phyloP scores from a whole-genome alignment of 2,113 vertebrate genomes.

The Nothobranchius furzeri region DNA sequence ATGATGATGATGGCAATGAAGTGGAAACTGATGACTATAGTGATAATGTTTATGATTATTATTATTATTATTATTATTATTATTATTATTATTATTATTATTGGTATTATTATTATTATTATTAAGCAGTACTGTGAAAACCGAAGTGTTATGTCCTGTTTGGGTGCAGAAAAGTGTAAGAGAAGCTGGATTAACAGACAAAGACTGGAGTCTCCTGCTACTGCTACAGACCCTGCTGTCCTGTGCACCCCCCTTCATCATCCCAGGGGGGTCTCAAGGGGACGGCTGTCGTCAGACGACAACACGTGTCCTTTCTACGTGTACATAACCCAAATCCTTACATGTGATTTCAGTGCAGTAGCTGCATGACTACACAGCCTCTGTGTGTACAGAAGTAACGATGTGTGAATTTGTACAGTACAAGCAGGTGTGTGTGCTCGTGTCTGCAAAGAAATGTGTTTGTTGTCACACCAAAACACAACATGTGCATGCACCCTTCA shows the following conservation, averaged over 20 bases:
- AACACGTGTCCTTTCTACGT: constrained; percentile 59
- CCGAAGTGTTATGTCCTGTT: constrained; percentile 59
- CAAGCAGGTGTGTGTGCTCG: constrained; percentile 73
- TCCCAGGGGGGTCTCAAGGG: constrained; percentile 5
- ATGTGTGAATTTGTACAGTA: constrained; percentile 77
- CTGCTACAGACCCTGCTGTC: constrained; percentile 60
- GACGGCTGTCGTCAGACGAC: constrained; percentile 56
- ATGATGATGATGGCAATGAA: constrained; percentile 57
- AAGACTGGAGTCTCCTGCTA: constrained; percentile 53
- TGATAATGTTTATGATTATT: constrained; percentile 50
- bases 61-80: constrained; percentile 53
- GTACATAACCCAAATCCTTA: constrained; percentile 76
- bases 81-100: constrained; percentile 38
- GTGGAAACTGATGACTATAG: constrained; percentile 59
- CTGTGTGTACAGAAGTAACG: constrained; percentile 74
- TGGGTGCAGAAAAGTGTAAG: constrained; percentile 37
- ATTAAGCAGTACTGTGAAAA: constrained; percentile 68
- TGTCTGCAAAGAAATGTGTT: constrained; percentile 65
- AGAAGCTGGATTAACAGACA: constrained; percentile 16
- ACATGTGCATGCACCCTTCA: constrained; percentile 67
- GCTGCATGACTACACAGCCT: constrained; percentile 80
- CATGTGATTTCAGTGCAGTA: constrained; percentile 77
- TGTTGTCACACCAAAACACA: constrained; percentile 59
- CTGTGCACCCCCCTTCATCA: constrained; percentile 24
- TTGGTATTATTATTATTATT: no score